Evolutionary conservation across 2,113 vertebrate genomes (phyloP), one percentile per base, ranked within the genome.

Genomic region (Channa maculata): DNA sequence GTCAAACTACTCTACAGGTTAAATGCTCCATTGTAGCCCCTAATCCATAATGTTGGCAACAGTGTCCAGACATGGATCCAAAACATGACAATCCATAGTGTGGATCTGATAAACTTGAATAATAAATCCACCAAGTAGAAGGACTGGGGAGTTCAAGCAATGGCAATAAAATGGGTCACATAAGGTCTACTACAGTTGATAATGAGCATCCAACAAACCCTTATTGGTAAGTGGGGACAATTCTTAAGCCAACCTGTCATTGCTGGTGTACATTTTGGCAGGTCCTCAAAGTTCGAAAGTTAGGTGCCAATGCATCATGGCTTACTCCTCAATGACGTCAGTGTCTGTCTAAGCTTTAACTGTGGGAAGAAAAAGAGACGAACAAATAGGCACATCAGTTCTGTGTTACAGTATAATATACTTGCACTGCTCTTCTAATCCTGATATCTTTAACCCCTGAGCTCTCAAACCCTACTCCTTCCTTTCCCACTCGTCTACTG

Each of bases 371-470:
- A 49, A 66, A 44, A 68, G 60, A 69, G 46, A 60, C 49, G 49
- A 14, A 62, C 34, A 79, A 54, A 59, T 24, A 46, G 5, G 24
- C 55, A 4, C 10, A 74, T 75, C 64, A 90, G 87, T 82, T 58
- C 77, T 46, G 24, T 63, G 85, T 90, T 89, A 85, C 86, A 79
- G 82, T 81, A 70, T 73, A 91, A 87, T 73, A 83, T 76, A 78
- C 48, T 39, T 14, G 3, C 5, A 3, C 63, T 67, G 62, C 73
- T 72, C 81, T 83, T 69, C 66, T 87, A 85, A 73, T 65, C 59
- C 53, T 69, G 79, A 86, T 87, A 84, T 89, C 87, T 88, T 86
- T 87, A 92, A 91, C 81, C 88, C 75, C 49, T 65, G 72, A 60
- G 81, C 83, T 82, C 82, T 72, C 68, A 61, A 65, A 54, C 77